A percentile compares a stretch with the other conserved stretches of the same genome.
phyloP scores from a whole-genome alignment of 2,797 vertebrate genomes.

The Channa striata region DNA sequence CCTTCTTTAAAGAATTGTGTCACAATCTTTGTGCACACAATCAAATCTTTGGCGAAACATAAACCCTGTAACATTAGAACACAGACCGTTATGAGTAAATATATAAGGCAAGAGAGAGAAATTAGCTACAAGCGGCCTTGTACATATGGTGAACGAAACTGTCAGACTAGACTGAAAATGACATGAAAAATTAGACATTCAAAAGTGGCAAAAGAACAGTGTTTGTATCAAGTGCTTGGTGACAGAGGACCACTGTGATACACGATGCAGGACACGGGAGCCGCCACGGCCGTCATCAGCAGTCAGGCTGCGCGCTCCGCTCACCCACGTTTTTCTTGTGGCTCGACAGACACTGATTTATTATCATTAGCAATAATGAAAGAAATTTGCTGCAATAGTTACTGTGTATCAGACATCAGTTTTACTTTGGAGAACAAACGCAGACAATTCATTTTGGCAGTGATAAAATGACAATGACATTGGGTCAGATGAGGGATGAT shows the following conservation, averaged over 20 bases:
- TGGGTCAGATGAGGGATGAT: conserved; percentile 78
- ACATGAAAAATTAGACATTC: background rate
- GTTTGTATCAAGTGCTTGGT: background rate
- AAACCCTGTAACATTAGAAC: background rate
- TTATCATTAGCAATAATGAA: conserved; percentile 66
- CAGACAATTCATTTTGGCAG: conserved; percentile 72
- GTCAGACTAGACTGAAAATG: background rate
- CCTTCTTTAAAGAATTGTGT: background rate
- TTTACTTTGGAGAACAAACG: conserved; percentile 72
- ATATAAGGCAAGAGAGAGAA: background rate
- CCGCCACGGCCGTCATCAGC: conserved; percentile 40
- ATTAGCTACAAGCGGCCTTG: background rate
- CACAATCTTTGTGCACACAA: background rate
- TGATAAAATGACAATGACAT: conserved; percentile 70
- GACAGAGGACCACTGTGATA: conserved; percentile 7
- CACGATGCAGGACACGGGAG: conserved; percentile 8
- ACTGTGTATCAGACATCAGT: conserved; percentile 64
- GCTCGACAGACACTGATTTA: conserved; percentile 59
- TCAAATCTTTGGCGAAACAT: background rate
- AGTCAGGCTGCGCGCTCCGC: conserved; percentile 44
- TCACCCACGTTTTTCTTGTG: conserved; percentile 42
- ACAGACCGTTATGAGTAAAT: background rate
- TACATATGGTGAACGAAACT: background rate
- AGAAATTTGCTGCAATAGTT: conserved; percentile 60
- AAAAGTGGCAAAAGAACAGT: background rate